A percentile compares a stretch with the other conserved stretches of the same genome.
phyloP scores from a whole-genome alignment of 1,140 invertebrate genomes.

The Planococcus citri region DNA sequence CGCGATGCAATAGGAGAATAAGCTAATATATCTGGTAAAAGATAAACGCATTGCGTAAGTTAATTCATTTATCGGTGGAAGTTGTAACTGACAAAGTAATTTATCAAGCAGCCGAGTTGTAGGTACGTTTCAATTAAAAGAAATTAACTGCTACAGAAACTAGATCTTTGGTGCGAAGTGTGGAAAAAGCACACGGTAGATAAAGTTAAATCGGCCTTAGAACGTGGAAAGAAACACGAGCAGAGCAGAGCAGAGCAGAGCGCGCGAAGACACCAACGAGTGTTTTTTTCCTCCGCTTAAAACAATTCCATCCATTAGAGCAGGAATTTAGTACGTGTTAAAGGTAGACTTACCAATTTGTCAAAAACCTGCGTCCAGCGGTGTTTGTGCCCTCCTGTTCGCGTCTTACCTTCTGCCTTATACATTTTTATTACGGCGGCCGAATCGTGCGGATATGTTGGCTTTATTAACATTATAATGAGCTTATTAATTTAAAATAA shows the following conservation, averaged over 20 bases:
- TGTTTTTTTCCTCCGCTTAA: too few species aligned
- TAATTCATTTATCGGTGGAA: background rate
- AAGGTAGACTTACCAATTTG: background rate
- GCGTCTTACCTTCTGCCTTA: too few species aligned
- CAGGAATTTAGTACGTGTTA: constrained; percentile 3
- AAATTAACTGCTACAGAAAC: background rate
- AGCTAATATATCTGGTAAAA: too few species aligned
- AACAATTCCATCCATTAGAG: background rate
- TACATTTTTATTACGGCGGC: background rate
- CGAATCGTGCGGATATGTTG: background rate
- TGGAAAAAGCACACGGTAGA: too few species aligned
- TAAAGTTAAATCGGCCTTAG: too few species aligned
- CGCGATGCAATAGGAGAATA: too few species aligned
- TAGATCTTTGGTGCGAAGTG: background rate
- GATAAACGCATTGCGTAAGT: background rate
- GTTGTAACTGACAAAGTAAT: background rate
- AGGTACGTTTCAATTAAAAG: constrained; percentile 3
- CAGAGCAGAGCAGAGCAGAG: too few species aligned
- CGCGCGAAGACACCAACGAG: too few species aligned
- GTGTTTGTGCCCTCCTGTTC: too few species aligned
- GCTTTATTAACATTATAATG: constrained; percentile 16
- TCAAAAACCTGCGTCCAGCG: background rate
- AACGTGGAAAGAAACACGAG: too few species aligned
- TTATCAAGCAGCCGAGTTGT: background rate
- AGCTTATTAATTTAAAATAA: constrained; percentile 20